Evolutionary conservation across 2,113 vertebrate genomes (phyloP).

Genomic region (Cottus gobio): DNA sequence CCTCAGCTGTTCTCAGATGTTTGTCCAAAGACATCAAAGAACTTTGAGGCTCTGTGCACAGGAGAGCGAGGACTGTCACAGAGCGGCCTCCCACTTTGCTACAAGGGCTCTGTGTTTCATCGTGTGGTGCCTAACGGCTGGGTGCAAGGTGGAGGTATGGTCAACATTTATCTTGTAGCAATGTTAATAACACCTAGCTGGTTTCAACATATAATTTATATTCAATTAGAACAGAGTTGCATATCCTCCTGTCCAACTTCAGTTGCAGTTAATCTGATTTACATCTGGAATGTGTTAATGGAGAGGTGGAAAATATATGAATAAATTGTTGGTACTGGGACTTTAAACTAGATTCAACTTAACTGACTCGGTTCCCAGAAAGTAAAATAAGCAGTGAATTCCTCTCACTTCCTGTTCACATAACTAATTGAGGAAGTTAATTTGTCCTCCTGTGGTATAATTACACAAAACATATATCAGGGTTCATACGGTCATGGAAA

Average conservation of each 20-base stretch:
- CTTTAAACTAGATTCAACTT: not conserved
- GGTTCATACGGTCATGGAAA: no score
- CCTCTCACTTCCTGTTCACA: not conserved
- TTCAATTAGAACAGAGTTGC: not conserved
- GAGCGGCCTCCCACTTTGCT: slow-evolving; percentile 81
- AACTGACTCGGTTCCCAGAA: not conserved
- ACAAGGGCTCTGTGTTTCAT: slow-evolving; percentile 88
- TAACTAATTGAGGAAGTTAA: not conserved
- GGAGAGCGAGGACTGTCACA: slow-evolving; percentile 79
- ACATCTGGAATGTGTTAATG: not conserved
- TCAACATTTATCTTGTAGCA: no score
- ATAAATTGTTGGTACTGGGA: not conserved
- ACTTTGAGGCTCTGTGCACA: slow-evolving; percentile 88
- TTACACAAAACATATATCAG: not conserved
- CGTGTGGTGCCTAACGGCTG: slow-evolving; percentile 89
- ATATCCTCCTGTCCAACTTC: not conserved
- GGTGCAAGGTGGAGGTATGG: slow-evolving; percentile 92
- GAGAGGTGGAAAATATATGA: not conserved
- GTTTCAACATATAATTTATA: not conserved
- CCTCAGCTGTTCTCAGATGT: slow-evolving; percentile 88
- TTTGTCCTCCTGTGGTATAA: not conserved
- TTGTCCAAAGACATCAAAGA: slow-evolving; percentile 91
- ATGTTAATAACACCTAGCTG: not conserved
- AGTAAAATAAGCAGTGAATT: not conserved
- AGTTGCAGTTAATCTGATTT: not conserved